Conservation (phyloP, 2,797 vertebrate genomes). For the Sebastes itinus region DNA sequence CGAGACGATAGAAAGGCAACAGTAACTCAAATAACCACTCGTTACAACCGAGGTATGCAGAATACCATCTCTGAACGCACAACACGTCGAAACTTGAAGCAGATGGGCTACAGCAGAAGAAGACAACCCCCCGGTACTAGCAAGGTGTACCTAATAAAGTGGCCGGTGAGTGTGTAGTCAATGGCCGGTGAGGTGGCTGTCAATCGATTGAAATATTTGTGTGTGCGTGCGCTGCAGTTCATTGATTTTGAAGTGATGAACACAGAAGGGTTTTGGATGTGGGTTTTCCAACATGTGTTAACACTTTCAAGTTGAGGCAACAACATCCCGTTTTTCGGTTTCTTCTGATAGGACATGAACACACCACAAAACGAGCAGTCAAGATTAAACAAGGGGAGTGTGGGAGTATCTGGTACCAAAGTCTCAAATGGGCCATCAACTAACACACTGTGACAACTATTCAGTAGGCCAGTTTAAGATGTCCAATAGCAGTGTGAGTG, state of each 20-base stretch:
- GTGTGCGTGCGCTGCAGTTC: not conserved
- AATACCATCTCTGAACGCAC: too few species aligned
- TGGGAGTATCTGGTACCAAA: conserved; percentile 1
- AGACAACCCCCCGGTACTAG: too few species aligned
- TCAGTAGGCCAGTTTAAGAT: not conserved
- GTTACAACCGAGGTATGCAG: too few species aligned
- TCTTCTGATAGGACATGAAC: conserved; percentile 45
- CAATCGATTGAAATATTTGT: too few species aligned
- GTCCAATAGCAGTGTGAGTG: not conserved
- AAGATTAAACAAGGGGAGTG: conserved; percentile 26
- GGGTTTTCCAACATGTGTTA: conserved; percentile 58
- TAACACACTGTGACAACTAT: conserved; percentile 5
- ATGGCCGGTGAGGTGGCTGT: too few species aligned
- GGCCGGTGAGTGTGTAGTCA: too few species aligned
- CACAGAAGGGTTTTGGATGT: conserved; percentile 30
- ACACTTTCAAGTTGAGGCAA: conserved; percentile 43
- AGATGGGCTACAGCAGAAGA: too few species aligned
- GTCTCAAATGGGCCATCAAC: conserved; percentile 30
- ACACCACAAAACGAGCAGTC: conserved; percentile 22
- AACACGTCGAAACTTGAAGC: too few species aligned
- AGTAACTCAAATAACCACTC: too few species aligned
- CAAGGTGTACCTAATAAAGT: too few species aligned
- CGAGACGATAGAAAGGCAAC: too few species aligned
- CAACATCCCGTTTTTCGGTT: conserved; percentile 41
- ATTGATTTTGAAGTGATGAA: conserved; percentile 31